Evolutionary conservation across 1,140 invertebrate genomes (phyloP), one percentile per base, ranked within the genome.

Genomic region (Caenorhabditis tropicalis): DNA sequence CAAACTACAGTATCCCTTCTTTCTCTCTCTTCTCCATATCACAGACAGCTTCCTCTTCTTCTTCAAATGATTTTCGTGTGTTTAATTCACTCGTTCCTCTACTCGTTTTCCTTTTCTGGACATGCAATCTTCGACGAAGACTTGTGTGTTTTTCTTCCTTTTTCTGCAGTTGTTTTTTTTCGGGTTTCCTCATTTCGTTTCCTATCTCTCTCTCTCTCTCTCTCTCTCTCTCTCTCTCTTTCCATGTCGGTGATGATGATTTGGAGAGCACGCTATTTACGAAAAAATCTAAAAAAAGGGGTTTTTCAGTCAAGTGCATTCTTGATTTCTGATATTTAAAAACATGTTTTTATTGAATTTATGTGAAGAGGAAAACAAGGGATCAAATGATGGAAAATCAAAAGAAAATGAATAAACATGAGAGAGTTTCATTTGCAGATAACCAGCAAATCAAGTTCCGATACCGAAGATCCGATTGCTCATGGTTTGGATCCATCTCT

Each of bases 401-500:
- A 36, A 85, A 46, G 15, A 87, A 83, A 2, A 82, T n/a, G 81
- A 27, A 86, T 89, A 43, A 43, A 43, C 5, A 43, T 43, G 5
- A 12, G 39, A 5, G 12, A 43, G n/a, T n/a, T n/a, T n/a, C 12
- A 12, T 70, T 89, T 90, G 29, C 89, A 90, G 89, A 88, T 90
- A 15, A 82, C 70, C n/a, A 85, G 87, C 33, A 88, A 88, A 24
- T 70, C 85, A 31, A 87, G 85, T 46, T 86, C 85, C n/a, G 88
- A 89, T 65, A 86, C 81, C 12, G 88, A 89, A 31, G 86, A 89
- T 79, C 86, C 89, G n/a, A 74, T 79, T 33, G 82, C 85, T 46
- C 84, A 86, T 81, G 89, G 89, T 6, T 85, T 90, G 19, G 89
- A 90, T 80, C 89, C 89, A 19, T 83, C 89, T 0, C 84, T 90